Conservation (phyloP, 2,113 vertebrate species). For the Syngnathus scovelli region DNA sequence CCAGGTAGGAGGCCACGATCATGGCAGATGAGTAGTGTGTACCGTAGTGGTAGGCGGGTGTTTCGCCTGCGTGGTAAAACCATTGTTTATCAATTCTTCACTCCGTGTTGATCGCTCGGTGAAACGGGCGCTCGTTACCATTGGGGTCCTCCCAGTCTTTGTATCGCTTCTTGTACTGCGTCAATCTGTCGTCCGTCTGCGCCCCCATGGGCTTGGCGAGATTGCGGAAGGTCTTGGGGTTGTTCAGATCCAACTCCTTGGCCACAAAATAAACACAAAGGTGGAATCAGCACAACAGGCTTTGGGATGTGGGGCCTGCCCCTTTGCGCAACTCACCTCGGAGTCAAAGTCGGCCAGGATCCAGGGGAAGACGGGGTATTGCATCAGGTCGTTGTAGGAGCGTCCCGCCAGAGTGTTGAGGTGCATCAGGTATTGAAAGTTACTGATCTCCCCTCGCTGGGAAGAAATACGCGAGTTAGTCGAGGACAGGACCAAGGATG, state of each 20-base stretch:
- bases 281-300: neutral
- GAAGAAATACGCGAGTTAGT: neutral
- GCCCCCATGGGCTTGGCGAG: slow-evolving; percentile 95
- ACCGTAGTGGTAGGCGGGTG: slow-evolving; percentile 96
- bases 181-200: slow-evolving; percentile 90
- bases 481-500: neutral
- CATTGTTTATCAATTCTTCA: neutral
- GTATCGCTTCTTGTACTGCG: slow-evolving; percentile 95
- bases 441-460: slow-evolving; percentile 98
- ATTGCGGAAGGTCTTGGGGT: slow-evolving; percentile 94
- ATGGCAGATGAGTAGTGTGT: slow-evolving; percentile 98
- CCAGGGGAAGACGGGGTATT: slow-evolving; percentile 98
- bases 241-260: slow-evolving; percentile 92
- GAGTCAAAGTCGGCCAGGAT: slow-evolving; percentile 94
- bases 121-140: slow-evolving; percentile 59
- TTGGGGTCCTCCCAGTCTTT: slow-evolving; percentile 98
- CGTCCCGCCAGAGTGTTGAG: slow-evolving; percentile 94
- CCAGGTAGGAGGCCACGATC: slow-evolving; percentile 96
- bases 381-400: slow-evolving; percentile 98
- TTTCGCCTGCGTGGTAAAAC: slow-evolving; percentile 77
- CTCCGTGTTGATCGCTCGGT: neutral
- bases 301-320: neutral
- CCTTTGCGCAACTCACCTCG: slow-evolving; percentile 69
- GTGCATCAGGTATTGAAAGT: slow-evolving; percentile 99
- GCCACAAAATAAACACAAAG: slow-evolving; percentile 22